Evolutionary conservation across 2,113 vertebrate genomes (phyloP).

Genomic region (Euleptes europaea): DNA sequence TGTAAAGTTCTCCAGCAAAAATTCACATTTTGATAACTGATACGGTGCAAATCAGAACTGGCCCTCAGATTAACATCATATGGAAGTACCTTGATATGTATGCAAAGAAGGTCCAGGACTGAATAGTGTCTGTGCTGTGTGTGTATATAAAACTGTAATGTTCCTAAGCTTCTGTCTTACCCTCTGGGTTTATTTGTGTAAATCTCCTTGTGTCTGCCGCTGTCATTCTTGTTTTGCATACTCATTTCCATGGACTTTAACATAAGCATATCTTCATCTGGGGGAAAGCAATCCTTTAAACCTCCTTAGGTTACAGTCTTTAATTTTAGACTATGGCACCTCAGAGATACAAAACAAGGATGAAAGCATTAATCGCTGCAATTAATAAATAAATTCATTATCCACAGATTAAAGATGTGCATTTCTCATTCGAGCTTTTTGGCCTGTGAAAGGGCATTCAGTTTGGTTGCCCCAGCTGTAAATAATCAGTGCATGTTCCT

Average conservation of each 20-base stretch:
- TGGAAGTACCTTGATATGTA: neutral
- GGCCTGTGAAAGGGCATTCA: neutral
- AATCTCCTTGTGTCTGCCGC: slow-evolving; percentile 21
- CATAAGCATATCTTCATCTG: slow-evolving; percentile 17
- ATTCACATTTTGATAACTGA: neutral
- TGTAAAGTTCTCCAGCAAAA: neutral
- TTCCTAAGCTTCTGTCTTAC: neutral
- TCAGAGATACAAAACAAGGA: slow-evolving; percentile 20
- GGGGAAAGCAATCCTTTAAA: neutral
- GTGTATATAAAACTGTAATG: neutral
- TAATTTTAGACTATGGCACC: slow-evolving; percentile 31
- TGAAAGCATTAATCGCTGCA: slow-evolving; percentile 34
- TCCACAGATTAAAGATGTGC: slow-evolving; percentile 10
- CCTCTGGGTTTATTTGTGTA: slow-evolving; percentile 7
- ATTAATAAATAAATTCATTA: slow-evolving; percentile 42
- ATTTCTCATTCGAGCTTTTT: slow-evolving; percentile 7
- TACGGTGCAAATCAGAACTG: neutral
- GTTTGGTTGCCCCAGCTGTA: slow-evolving; percentile 4
- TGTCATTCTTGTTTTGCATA: slow-evolving; percentile 4
- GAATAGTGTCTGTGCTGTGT: neutral
- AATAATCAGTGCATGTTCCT: slow-evolving; percentile 16
- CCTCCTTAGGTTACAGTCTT: slow-evolving; percentile 27
- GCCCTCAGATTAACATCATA: neutral
- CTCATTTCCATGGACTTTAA: neutral
- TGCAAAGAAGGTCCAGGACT: neutral